These are phyloP conservation scores for Lampropteryx suffumata DNA, from an alignment of 2,888 invertebrate genomes.

Conservation along the genomic window DNA sequence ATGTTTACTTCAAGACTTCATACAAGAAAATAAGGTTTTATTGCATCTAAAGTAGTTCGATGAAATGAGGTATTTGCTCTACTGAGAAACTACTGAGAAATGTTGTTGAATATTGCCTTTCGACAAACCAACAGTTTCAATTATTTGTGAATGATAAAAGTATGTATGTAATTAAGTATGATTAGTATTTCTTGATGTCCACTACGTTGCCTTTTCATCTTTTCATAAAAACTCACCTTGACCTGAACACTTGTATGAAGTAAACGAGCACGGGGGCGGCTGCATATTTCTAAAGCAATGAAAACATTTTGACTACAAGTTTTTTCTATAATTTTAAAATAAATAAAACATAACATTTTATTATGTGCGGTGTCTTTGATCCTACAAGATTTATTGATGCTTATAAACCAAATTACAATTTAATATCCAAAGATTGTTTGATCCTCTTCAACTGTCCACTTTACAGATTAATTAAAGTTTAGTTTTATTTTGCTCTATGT, in stretches of 20 bases:
- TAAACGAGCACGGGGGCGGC: constrained; percentile 45
- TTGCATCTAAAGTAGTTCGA: constrained; percentile 12
- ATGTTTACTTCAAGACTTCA: neutral
- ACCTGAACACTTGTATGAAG: constrained; percentile 37
- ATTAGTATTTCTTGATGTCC: constrained; percentile 15
- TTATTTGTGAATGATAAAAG: constrained; percentile 7
- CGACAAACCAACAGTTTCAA: neutral
- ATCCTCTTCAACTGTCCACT: constrained; percentile 36
- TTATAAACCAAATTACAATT: constrained; percentile 38
- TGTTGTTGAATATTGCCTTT: constrained; percentile 10
- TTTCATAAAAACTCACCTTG: constrained; percentile 41
- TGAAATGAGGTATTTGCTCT: constrained; percentile 12
- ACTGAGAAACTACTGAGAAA: too few species aligned
- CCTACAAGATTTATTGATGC: constrained; percentile 33
- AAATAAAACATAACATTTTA: constrained; percentile 34
- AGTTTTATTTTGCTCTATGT: constrained; percentile 32
- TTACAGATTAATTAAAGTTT: constrained; percentile 33
- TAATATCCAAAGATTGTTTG: constrained; percentile 34
- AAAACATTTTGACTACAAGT: constrained; percentile 41
- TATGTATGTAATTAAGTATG: too few species aligned
- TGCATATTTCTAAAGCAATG: constrained; percentile 42
- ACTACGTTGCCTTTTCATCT: constrained; percentile 38
- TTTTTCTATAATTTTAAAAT: constrained; percentile 40
- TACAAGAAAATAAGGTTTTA: constrained; percentile 8
- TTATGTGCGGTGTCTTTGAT: constrained; percentile 36